Base-by-base conservation (phyloP, 2,797 vertebrate species). In the Artibeus jamaicensis region DNA sequence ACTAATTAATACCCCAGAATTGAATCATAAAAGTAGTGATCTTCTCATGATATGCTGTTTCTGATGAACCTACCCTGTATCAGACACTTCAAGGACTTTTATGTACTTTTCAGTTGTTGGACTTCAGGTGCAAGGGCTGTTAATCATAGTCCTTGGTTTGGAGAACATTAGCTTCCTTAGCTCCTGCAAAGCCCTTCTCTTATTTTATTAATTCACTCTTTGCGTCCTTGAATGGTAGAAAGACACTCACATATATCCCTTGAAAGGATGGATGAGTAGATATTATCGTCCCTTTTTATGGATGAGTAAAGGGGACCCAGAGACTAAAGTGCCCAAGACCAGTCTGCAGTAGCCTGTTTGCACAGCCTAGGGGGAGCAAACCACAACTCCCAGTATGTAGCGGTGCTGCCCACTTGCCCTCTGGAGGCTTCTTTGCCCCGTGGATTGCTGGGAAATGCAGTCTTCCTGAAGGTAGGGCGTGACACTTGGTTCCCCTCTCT, bases 121-220 rank as follows among this genome's bases (percentile, higher is more conserved):
- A 76, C 46, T 95, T 88, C 44, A 79, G 19, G 37, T 71, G 12
- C 74, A 81, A 93, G 24, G 37, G 15, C 79, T 89, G 32, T 85
- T 82, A 39, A 86, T 68, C 46, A 67, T 48, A 50, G 26, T 86
- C 39, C 68, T 39, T 21, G 12, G 16, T 79, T 81, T 89, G 1
- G 24, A 70, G 48, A 67, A 53, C 48, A 55, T 62, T 55, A 26
- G 53, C 22, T 76, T 78, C 42, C 86, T 71, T 29, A 18, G 44
- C 86, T 88, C 42, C 48, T 26, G 18, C 53, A 73, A 81, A 95
- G 46, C 21, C 4, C 37, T 10, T 39, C 9, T 34, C 1, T 57
- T 32, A 8, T 55, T 55, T 76, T 74, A 73, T 46, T 92, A 82
- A 88, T 87, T 81, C 37, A 42, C 22, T 55, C 11, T 39, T 65